These are phyloP conservation scores for Tychaedon coryphoeus DNA, from an alignment of 2,113 vertebrate genomes.

Conservation along the genomic window DNA sequence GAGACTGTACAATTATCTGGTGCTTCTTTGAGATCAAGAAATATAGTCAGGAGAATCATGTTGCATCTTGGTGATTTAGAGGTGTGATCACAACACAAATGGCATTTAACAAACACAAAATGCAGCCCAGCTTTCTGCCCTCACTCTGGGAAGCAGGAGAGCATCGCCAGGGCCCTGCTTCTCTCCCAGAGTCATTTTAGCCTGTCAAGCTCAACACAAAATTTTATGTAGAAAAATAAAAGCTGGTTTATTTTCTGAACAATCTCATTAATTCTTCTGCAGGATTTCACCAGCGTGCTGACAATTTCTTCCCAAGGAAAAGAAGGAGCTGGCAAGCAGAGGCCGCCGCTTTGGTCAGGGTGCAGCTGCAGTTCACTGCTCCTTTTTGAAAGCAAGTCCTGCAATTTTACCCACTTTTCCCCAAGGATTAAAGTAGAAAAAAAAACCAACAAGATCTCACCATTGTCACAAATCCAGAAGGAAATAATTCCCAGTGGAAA, in stretches of 20 bases:
- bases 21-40: not conserved
- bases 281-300: not conserved
- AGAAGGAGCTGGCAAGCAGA: not conserved
- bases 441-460: not conserved
- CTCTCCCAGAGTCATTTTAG: not conserved
- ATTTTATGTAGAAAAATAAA: not conserved
- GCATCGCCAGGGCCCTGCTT: rapidly evolving
- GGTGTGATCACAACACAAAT: not conserved
- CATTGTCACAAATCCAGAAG: not conserved
- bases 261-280: not conserved
- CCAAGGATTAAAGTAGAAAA: not conserved
- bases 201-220: not conserved
- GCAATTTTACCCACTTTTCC: slow-evolving; percentile 17
- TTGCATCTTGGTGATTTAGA: not conserved
- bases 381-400: not conserved
- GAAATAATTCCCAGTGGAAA: not conserved
- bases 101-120: not conserved
- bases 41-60: not conserved
- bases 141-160: rapidly evolving
- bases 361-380: slow-evolving; percentile 8
- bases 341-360: not conserved
- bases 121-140: not conserved
- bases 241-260: not conserved
- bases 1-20: not conserved
- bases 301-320: not conserved